A percentile compares a stretch with the other conserved stretches of the same genome.
These are phyloP conservation scores for Coremacera marginata DNA, from an alignment of 2,888 invertebrate species.

Conservation along the genomic window DNA sequence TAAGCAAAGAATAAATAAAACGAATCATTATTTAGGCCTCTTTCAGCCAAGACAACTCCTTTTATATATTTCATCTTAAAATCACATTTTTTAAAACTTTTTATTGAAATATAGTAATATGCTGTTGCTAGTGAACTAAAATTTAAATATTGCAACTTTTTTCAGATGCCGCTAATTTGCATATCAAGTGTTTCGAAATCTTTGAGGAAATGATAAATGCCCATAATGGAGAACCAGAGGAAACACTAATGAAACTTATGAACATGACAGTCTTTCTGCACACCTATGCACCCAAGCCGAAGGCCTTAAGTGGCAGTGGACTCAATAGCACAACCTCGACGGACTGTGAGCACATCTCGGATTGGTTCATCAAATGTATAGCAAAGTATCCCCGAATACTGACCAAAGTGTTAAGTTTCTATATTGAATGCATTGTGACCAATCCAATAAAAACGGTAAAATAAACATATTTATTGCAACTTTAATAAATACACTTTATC, in stretches of 20 bases:
- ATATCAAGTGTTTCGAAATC: constrained; percentile 64
- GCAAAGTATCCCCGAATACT: constrained; percentile 63
- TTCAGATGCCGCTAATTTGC: constrained; percentile 62
- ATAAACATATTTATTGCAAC: neutral
- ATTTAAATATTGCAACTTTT: neutral
- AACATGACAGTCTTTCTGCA: constrained; percentile 63
- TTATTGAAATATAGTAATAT: neutral
- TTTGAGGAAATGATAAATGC: constrained; percentile 64
- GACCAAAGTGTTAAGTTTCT: constrained; percentile 59
- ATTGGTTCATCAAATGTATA: constrained; percentile 66
- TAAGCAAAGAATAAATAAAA: too few species aligned
- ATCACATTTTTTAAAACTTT: too few species aligned
- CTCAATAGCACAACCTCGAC: constrained; percentile 35
- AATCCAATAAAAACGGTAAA: constrained; percentile 61
- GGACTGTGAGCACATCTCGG: constrained; percentile 65
- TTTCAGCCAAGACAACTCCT: too few species aligned
- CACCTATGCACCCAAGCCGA: constrained; percentile 56
- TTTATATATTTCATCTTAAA: too few species aligned
- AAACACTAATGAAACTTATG: constrained; percentile 64
- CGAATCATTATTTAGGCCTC: too few species aligned
- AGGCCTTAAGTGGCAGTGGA: constrained; percentile 32
- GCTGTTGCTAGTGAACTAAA: neutral
- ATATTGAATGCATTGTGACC: constrained; percentile 62
- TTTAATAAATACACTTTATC: neutral
- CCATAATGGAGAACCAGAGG: constrained; percentile 66